Conservation (phyloP, 2,113 vertebrate species). For the Malurus alboscapulatus region DNA sequence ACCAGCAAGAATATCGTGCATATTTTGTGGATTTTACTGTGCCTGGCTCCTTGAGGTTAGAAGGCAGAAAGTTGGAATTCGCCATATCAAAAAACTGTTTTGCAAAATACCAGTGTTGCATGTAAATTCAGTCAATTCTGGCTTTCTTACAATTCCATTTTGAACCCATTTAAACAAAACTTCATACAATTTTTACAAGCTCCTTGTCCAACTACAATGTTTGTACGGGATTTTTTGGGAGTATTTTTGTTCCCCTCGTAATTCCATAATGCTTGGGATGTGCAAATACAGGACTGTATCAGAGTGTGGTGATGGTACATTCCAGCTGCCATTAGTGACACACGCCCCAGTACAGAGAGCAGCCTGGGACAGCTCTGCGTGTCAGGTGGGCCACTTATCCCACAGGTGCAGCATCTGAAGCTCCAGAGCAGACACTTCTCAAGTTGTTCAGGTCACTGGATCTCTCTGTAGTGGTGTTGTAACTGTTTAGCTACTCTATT, state of each 20-base stretch:
- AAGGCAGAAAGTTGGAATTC: neutral
- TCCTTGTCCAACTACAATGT: neutral
- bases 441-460: fast-evolving
- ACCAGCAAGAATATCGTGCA: neutral
- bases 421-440: neutral
- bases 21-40: neutral
- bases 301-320: neutral
- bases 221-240: neutral
- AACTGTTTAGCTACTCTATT: neutral
- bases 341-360: fast-evolving
- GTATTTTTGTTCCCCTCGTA: neutral
- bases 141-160: neutral
- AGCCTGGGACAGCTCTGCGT: neutral
- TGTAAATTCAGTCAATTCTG: neutral
- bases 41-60: neutral
- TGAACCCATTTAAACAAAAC: neutral
- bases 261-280: neutral
- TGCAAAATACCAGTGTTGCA: neutral
- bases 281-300: neutral
- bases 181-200: fast-evolving
- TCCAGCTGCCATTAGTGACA: fast-evolving
- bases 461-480: neutral
- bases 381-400: neutral
- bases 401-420: neutral
- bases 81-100: neutral